Evolutionary conservation across 1,140 invertebrate species (phyloP).

Genomic region (Camponotus floridanus): DNA sequence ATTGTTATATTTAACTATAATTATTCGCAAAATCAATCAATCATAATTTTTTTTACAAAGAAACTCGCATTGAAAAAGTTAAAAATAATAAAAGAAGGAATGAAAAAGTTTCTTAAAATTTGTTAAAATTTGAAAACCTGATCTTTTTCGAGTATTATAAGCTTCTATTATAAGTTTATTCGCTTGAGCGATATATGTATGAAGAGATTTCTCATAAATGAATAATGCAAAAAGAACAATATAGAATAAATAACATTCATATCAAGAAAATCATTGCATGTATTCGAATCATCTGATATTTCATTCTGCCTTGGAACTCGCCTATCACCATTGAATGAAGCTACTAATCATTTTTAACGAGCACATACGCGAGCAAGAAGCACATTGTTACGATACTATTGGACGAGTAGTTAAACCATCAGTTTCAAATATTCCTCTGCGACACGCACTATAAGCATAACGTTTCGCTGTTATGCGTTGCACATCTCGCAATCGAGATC

Average conservation of each 20-base stretch:
- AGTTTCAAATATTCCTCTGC: slow-evolving; percentile 59
- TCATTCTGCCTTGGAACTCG: slow-evolving; percentile 70
- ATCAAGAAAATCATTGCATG: slow-evolving; percentile 68
- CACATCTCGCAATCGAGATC: slow-evolving; percentile 64
- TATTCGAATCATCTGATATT: slow-evolving; percentile 70
- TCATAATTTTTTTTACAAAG: not conserved
- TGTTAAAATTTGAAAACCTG: not conserved
- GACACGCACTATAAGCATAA: slow-evolving; percentile 72
- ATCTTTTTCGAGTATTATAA: not conserved
- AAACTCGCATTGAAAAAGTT: not conserved
- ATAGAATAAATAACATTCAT: slow-evolving; percentile 14
- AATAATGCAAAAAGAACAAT: slow-evolving; percentile 4
- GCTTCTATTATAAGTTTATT: not conserved
- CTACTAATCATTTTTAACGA: slow-evolving; percentile 76
- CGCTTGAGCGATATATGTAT: not conserved
- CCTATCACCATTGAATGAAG: slow-evolving; percentile 75
- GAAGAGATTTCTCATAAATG: not conserved
- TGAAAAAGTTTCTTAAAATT: not conserved
- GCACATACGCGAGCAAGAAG: slow-evolving; percentile 74
- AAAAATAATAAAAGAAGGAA: not conserved
- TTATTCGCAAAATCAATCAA: not conserved
- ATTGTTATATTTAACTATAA: slow-evolving; percentile 11
- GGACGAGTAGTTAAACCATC: slow-evolving; percentile 63
- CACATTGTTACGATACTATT: slow-evolving; percentile 65
- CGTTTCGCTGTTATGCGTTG: slow-evolving; percentile 71